Conservation (phyloP, 2,797 vertebrate species). For the Malurus leucopterus region DNA sequence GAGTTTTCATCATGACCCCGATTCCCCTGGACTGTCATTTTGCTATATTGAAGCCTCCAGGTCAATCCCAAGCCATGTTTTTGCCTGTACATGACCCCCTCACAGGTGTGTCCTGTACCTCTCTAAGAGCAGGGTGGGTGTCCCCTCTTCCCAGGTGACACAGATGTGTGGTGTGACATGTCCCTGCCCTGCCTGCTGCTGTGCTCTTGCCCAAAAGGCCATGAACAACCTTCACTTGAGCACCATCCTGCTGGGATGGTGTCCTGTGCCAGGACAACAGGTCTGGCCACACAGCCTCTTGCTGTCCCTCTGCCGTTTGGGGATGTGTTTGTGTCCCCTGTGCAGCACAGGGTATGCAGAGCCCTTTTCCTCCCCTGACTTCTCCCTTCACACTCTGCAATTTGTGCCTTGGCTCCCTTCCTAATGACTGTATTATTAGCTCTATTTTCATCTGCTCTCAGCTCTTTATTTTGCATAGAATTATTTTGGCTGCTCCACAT, state of each 20-base stretch:
- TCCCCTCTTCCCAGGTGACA: background rate
- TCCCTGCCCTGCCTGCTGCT: background rate
- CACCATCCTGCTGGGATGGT: background rate
- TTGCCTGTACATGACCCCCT: background rate
- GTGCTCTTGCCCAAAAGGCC: background rate
- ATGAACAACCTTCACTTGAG: background rate
- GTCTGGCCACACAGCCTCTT: background rate
- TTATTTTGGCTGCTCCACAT: conserved; percentile 47
- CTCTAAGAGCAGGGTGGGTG: background rate
- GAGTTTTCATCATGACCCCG: background rate
- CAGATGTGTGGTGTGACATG: background rate
- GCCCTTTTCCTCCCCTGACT: background rate
- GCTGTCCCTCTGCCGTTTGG: background rate
- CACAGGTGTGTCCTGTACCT: background rate
- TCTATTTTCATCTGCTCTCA: conserved; percentile 61
- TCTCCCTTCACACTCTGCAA: conserved; percentile 22
- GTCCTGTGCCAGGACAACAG: background rate
- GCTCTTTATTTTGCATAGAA: conserved; percentile 35
- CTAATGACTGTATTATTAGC: conserved; percentile 64
- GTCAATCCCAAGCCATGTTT: background rate
- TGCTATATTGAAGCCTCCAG: background rate
- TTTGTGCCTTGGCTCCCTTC: conserved; percentile 51
- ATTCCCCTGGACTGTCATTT: background rate
- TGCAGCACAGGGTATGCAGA: fast-evolving
- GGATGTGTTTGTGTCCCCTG: background rate